Evolutionary conservation across 2,888 invertebrate species (phyloP), one percentile per base, ranked within the genome.

Genomic region (Aleiodes testaceus): DNA sequence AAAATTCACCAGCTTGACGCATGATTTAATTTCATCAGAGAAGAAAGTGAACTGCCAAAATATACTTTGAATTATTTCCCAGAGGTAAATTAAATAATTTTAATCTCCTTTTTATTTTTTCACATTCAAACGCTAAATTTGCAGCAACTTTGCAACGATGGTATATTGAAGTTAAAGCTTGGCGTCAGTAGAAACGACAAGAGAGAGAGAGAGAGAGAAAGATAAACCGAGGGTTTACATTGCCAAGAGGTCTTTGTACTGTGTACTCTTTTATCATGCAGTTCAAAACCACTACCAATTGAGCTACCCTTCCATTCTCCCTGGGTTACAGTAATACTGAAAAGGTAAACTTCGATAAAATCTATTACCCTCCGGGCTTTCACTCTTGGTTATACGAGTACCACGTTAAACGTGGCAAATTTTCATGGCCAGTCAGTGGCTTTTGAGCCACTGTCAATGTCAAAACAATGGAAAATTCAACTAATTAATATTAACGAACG

Each of bases 391-490:
- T 16, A 44, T 52, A 20, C 22, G 44, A n/a, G 22, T 70, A 55
- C 55, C 55, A 61, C 11, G n/a, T 26, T 22, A 11, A 12, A 53
- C 18, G 3, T 6, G 45, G 11, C 55, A 3, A 53, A 71, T 53
- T 71, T 53, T 50, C 52, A 26, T 50, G 68, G 53, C 16, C 30
- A 36, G 45, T 6, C 26, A 18, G 61, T 61, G 50, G 59, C 61
- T 67, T 55, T 74, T 74, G 70, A 71, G 26, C 65, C 67, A 63
- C 47, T 65, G 71, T 67, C 75, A 74, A 70, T 73, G 63, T 52
- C 61, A 69, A 12, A 18, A 68, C 73, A 69, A 74, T 73, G 52
- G 64, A 74, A 42, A 73, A 76, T 75, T 76, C 74, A 73, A 72
- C 74, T 74, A 52, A 74, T 76, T 74, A 72, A 64, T 73, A 73